phyloP scores from a whole-genome alignment of 2,797 vertebrate genomes.

The Mormyrus proboscirostris region DNA sequence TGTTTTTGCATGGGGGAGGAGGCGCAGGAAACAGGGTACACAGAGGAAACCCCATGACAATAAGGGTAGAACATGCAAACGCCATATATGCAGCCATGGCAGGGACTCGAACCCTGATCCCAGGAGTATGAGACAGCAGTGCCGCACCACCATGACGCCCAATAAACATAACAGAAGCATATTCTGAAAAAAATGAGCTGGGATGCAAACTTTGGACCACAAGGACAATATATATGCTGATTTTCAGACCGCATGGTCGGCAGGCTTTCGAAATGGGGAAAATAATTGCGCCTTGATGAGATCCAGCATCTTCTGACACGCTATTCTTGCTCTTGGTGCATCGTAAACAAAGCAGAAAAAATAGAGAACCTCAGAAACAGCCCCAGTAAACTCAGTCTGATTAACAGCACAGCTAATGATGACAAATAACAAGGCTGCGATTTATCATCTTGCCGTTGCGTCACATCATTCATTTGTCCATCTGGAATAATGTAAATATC shows the following conservation, averaged over 20 bases:
- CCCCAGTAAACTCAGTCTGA: background rate
- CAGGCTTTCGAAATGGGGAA: background rate
- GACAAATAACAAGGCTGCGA: background rate
- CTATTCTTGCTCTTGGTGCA: background rate
- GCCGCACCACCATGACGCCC: background rate
- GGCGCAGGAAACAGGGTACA: too few species aligned
- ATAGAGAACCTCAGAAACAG: background rate
- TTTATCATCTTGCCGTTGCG: background rate
- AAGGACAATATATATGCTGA: background rate
- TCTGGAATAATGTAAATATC: background rate
- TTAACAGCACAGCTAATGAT: background rate
- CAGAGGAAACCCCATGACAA: background rate
- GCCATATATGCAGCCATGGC: background rate
- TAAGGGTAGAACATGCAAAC: background rate
- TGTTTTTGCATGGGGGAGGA: background rate
- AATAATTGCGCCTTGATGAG: background rate
- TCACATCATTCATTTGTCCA: background rate
- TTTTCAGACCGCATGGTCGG: background rate
- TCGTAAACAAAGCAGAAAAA: background rate
- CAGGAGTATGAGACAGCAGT: background rate
- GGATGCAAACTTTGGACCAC: background rate
- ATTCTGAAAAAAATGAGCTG: background rate
- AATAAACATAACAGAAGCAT: background rate
- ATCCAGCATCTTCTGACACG: background rate
- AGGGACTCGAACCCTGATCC: background rate